Evolutionary conservation across 1,140 invertebrate genomes (phyloP), one percentile per base, ranked within the genome.

Genomic region (Ips nitidus): DNA sequence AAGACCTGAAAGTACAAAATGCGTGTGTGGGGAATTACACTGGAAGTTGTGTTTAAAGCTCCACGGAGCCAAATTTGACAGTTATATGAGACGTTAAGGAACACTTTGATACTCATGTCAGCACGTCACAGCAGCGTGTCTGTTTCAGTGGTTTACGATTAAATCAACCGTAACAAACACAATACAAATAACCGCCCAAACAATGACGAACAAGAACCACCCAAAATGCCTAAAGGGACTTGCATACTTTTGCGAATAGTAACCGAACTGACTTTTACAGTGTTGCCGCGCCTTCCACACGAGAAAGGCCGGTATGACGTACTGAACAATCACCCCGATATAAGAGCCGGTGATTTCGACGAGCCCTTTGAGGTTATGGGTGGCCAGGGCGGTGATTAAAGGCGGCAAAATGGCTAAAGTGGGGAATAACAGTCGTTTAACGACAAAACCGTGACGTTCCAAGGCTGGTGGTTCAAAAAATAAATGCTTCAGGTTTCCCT

Each of bases 291-390:
- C 91, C 73, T 86, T 88, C 76, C 92, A 89, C 3, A 98, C 94
- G 40, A 99, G 82, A 55, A 90, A 85, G 0, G 93, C 91, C 0
- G 97, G 98, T 74, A 99, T 93, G 1, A 98, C 80, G 83, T 99
- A 99, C 81, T 99, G 97, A 69, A 99, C 97, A 2, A 89, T 91
- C 22, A 93, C 89, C 1, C 97, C 97, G 2, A 95, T 94, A 82
- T 95, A 98, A 0, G 94, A 91, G 3, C 95, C 95, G 1, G 94
- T 98, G 70, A 97, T 89, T 45, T 90, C 86, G n/a, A 93, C 88
- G 8, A 91, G 79, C 47, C 84, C 80, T 4, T 87, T 85, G 38
- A 92, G 82, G 83, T 97, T 88, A 80, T 95, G 90, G 0, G 95
- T 93, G 68, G 85, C 86, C 73, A 97, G 86, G 0, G 95, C 94